Percentiles rank a stretch among this genome's conserved stretches.
Conservation (phyloP, 2,888 invertebrate genomes). For the Gryllus longicercus region DNA sequence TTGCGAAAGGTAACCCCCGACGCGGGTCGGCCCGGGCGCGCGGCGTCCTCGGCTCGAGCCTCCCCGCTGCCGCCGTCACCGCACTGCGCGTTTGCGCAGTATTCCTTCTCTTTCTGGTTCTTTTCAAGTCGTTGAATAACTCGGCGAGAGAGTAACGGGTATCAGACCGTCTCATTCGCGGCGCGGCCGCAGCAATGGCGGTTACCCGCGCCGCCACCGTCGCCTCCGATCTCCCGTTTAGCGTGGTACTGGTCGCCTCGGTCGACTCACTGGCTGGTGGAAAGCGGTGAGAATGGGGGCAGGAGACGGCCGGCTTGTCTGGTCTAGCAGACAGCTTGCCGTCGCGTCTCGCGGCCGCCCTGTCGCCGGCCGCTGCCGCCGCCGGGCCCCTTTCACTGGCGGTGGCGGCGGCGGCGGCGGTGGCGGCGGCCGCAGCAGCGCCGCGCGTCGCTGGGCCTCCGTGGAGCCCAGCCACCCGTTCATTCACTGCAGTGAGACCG, state of each 20-base stretch:
- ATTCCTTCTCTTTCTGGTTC: too few species aligned
- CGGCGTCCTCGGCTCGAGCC: too few species aligned
- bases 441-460: neutral
- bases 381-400: slow-evolving; percentile 4
- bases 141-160: too few species aligned
- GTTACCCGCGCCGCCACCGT: neutral
- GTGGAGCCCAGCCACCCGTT: neutral
- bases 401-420: neutral
- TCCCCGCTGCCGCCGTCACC: too few species aligned
- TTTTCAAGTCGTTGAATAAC: too few species aligned
- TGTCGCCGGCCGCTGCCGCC: slow-evolving; percentile 17
- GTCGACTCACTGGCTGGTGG: neutral
- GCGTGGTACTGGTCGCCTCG: neutral
- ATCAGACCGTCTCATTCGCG: too few species aligned
- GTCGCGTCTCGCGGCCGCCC: slow-evolving; percentile 1
- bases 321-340: neutral
- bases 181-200: neutral
- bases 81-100: too few species aligned
- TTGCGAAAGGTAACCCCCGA: too few species aligned
- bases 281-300: slow-evolving; percentile 5
- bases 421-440: neutral
- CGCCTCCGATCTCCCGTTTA: neutral
- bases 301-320: neutral
- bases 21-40: too few species aligned
- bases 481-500: neutral